Percentiles rank a stretch among this genome's conserved stretches.
Evolutionary conservation across 2,888 invertebrate species (phyloP).

Genomic region (Neocrepidodera transversa): DNA sequence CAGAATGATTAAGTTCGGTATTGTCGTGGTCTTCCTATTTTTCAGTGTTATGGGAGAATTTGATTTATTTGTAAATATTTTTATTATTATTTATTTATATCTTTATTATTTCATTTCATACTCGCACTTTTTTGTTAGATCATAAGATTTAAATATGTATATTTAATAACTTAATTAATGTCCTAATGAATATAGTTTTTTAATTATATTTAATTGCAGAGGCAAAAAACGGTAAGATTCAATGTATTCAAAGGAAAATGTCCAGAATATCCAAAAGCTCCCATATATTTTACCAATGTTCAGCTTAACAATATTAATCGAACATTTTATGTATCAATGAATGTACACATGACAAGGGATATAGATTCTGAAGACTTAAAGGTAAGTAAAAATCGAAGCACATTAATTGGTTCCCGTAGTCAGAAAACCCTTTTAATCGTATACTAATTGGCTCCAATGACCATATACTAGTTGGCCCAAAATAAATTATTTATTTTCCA

Average conservation of each 20-base stretch:
- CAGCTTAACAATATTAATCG: conserved; percentile 38
- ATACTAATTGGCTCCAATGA: too few relatives aligned
- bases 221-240: conserved; percentile 43
- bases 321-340: conserved; percentile 39
- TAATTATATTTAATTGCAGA: conserved; percentile 29
- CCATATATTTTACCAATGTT: conserved; percentile 37
- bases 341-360: conserved; percentile 32
- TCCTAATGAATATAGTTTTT: neutral
- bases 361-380: conserved; percentile 34
- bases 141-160: neutral
- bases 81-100: neutral
- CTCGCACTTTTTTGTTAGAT: neutral
- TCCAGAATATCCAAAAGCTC: conserved; percentile 37
- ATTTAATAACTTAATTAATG: neutral
- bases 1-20: conserved; percentile 13
- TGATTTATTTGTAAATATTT: conserved; percentile 17
- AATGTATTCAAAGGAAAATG: conserved; percentile 43
- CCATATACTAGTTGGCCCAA: too few relatives aligned
- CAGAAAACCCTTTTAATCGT: too few relatives aligned
- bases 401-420: too few relatives aligned
- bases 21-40: conserved; percentile 9
- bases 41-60: neutral
- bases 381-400: too few relatives aligned
- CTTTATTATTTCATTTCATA: neutral
- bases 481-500: too few relatives aligned